Evolutionary conservation across 1,140 invertebrate species (phyloP).

Genomic region (Ooceraea biroi): DNA sequence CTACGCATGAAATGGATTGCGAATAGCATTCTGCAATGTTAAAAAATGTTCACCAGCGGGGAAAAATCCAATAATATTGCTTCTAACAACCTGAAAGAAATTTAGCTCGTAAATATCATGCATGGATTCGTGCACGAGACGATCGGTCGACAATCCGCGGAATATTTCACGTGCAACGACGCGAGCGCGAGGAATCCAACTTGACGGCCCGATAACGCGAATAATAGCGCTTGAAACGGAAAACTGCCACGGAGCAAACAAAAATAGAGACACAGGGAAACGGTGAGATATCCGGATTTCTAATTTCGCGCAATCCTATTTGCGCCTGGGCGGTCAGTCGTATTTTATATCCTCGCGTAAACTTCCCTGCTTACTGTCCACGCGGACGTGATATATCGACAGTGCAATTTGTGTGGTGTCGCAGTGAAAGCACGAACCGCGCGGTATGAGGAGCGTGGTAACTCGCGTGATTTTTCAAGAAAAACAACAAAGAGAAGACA

Average conservation of each 20-base stretch:
- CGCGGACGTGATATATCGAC: slow-evolving; percentile 67
- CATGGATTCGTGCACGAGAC: no score
- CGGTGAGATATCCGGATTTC: background rate
- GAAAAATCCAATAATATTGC: background rate
- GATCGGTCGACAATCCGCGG: background rate
- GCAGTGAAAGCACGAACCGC: slow-evolving; percentile 64
- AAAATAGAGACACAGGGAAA: background rate
- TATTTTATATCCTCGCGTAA: background rate
- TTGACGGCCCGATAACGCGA: background rate
- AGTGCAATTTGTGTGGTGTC: slow-evolving; percentile 81
- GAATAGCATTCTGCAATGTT: background rate
- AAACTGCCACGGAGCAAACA: background rate
- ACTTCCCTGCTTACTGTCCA: background rate
- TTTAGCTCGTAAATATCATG: background rate
- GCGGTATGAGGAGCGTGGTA: slow-evolving; percentile 14
- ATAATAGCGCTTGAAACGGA: background rate
- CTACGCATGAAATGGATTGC: background rate
- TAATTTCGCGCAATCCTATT: slow-evolving; percentile 17
- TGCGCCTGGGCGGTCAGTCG: background rate
- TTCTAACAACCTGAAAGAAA: background rate
- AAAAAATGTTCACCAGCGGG: background rate
- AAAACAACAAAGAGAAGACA: no score
- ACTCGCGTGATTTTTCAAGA: no score
- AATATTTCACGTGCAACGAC: background rate
- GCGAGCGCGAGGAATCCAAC: background rate